Conservation (phyloP, 1,140 invertebrate genomes). For the Drosophila ficusphila region DNA sequence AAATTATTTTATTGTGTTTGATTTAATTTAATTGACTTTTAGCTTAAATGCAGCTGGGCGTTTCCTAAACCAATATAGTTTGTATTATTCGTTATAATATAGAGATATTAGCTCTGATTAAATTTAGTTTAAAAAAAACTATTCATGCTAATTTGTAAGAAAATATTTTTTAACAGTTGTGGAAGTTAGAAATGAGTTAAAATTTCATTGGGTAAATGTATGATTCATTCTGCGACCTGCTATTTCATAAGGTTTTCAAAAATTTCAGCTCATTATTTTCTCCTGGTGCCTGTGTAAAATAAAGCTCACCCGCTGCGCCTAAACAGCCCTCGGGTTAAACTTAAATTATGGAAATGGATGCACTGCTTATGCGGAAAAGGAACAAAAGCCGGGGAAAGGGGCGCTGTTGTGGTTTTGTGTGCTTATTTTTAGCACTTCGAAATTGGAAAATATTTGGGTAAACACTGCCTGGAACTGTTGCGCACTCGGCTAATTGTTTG, state of each 20-base stretch:
- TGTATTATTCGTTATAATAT: too few relatives aligned
- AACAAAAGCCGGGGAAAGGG: background rate
- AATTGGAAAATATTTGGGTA: constrained; percentile 33
- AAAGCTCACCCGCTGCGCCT: background rate
- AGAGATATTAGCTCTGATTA: too few relatives aligned
- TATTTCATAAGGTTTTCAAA: background rate
- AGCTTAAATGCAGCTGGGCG: too few relatives aligned
- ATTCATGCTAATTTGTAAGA: too few relatives aligned
- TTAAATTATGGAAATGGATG: constrained; percentile 42
- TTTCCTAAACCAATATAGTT: too few relatives aligned
- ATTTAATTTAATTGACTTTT: too few relatives aligned
- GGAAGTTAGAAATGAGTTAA: background rate
- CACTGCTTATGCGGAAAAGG: constrained; percentile 26
- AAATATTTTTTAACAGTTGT: too few relatives aligned
- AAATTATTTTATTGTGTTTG: too few relatives aligned
- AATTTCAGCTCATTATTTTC: background rate
- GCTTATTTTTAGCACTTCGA: constrained; percentile 40
- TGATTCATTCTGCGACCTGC: background rate
- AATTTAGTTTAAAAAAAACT: too few relatives aligned
- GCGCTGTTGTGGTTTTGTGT: constrained; percentile 16
- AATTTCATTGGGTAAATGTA: background rate
- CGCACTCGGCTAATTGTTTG: constrained; percentile 35
- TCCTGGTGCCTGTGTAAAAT: background rate
- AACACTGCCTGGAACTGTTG: constrained; percentile 36
- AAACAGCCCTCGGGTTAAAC: constrained; percentile 7